Base-by-base conservation (phyloP, 2,113 vertebrate genomes). In the Phoxinus phoxinus region DNA sequence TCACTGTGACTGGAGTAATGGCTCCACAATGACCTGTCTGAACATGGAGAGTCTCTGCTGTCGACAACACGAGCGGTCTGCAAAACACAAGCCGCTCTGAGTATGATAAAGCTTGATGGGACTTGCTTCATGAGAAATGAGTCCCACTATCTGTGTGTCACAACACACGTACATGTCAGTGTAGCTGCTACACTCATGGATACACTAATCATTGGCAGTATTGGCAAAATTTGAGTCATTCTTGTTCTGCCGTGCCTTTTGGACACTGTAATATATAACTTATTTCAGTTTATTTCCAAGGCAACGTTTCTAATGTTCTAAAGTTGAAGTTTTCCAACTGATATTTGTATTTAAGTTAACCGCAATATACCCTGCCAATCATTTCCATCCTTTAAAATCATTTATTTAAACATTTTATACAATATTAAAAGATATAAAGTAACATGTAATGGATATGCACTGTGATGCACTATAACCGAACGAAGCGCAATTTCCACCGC, bases 1-100 rank as follows among this genome's bases (percentile, higher is more conserved):
- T 93, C 92, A 90, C 91, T 90, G 90, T 85, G 88, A 87, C 91
- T 87, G 89, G 91, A 91, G 89, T 90, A 92, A 94, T 90, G 89
- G 87, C 90, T 81, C 58, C 81, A 87, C 90, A 88, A 89, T 89
- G 67, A 53, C 91, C 92, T 89, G 92, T 94, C 91, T 89, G 56
- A 89, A 53, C 88, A 79, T 84, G 74, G 21, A 77, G 93, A 86
- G 92, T 89, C 88, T 63, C 63, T 89, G 89, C 86, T 88, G 91
- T 92, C 92, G 90, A 90, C 89, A 93, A 90, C 87, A 84, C 79
- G 41, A 74, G 81, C 86, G 83, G 59, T 87, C 86, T 65, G 86
- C 90, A 92, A 94, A 94, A 94, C 93, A 91, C 91, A 89, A 89
- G 88, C 88, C 37, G 1, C 25, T 32, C 12, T 59, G 27, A 83